Evolutionary conservation across 2,888 invertebrate species (phyloP).

Genomic region (Eilema depressum): DNA sequence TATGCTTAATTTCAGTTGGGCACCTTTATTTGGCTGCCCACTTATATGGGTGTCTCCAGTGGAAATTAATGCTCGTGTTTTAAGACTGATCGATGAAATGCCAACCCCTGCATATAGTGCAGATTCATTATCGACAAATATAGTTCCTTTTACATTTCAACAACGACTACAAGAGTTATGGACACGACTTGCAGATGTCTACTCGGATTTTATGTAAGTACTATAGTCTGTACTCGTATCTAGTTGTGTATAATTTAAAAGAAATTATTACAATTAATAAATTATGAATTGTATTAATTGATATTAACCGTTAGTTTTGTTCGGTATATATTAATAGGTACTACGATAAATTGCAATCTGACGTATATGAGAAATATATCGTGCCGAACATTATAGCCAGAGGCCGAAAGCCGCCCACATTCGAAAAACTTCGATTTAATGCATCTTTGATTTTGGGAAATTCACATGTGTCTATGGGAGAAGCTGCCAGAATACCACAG

Average conservation of each 20-base stretch:
- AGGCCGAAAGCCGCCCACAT: slow-evolving; percentile 51
- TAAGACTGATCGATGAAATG: slow-evolving; percentile 62
- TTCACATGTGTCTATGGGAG: slow-evolving; percentile 54
- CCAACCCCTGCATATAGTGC: slow-evolving; percentile 58
- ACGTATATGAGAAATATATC: slow-evolving; percentile 49
- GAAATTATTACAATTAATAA: no score
- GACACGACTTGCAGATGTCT: slow-evolving; percentile 32
- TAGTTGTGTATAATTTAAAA: no score
- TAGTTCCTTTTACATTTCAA: slow-evolving; percentile 56
- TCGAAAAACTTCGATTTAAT: slow-evolving; percentile 52
- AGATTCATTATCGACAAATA: slow-evolving; percentile 38
- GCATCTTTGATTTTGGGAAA: slow-evolving; percentile 62
- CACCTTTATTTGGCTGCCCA: slow-evolving; percentile 65
- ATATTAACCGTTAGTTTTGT: background rate
- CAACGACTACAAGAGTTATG: slow-evolving; percentile 53
- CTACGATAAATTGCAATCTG: slow-evolving; percentile 28
- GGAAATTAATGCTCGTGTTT: slow-evolving; percentile 41
- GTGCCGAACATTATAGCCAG: slow-evolving; percentile 47
- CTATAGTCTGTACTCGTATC: background rate
- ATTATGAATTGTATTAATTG: background rate
- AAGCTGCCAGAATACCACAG: slow-evolving; percentile 56
- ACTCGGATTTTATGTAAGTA: slow-evolving; percentile 36
- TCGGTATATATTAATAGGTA: slow-evolving; percentile 34
- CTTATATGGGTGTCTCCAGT: slow-evolving; percentile 67
- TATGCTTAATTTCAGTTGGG: slow-evolving; percentile 59